Evolutionary conservation across 2,797 vertebrate species (phyloP), one percentile per base, ranked within the genome.

Genomic region (Caiman crocodilus): DNA sequence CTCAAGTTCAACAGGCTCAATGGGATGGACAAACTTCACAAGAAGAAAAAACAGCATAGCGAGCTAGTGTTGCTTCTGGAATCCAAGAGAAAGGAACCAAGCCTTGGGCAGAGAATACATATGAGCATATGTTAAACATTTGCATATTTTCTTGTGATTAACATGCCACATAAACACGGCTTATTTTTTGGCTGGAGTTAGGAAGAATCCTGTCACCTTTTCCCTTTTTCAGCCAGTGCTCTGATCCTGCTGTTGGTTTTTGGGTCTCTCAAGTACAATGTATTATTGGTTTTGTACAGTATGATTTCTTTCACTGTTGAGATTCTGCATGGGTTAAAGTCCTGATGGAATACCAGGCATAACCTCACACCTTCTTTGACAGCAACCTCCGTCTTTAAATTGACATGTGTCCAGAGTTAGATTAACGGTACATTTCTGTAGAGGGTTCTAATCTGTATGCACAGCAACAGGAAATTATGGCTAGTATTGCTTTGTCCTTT

Each of bases 401-500:
- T 18, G 0, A 55, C 23, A 16, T 6, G 0, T 10, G 5, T 25
- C 35, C 79, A 32, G 7, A 82, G 32, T 89, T 87, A 57, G 56
- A 20, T 61, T 92, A 89, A 60, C 77, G 69, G n/a, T 91, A 57
- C 83, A 60, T 78, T 82, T 75, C 17, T 60, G 9, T 14, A 58
- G 65, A 30, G 73, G 73, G 28, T 79, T 89, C 57, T 88, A 86
- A 91, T 82, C 58, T 60, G 18, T 5, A 65, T 17, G 28, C 87
- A 69, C 61, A 84, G 55, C 64, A 50, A 14, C 84, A 58, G 64
- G 84, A 76, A 84, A 17, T 57, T 81, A 3, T 86, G 79, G 86
- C 80, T 82, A 79, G 78, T 15, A 56, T 11, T 55, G 55, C 21
- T 93, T 91, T 78, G 67, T 60, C 82, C 89, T 95, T 58, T 82